phyloP scores from a whole-genome alignment of 1,140 invertebrate species.

The Halyomorpha halys region DNA sequence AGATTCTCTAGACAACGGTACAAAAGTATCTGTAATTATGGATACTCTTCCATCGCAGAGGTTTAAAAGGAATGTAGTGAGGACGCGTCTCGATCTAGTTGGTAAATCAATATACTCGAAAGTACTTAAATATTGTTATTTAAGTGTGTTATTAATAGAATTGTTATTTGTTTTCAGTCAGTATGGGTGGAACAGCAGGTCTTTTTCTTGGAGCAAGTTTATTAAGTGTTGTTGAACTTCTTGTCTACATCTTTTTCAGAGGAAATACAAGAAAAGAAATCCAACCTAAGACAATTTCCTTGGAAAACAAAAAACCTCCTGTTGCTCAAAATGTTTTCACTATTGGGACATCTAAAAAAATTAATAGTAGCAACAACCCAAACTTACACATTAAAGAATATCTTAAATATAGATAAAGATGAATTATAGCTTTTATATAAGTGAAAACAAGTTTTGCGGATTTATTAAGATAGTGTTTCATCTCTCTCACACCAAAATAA shows the following conservation, averaged over 20 bases:
- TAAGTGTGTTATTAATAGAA: neutral
- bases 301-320: no score
- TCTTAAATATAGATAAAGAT: no score
- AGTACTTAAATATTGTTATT: neutral
- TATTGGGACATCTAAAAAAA: no score
- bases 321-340: no score
- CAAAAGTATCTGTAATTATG: conserved; percentile 41
- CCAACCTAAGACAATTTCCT: no score
- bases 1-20: conserved; percentile 6
- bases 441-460: no score
- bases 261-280: neutral
- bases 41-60: conserved; percentile 46
- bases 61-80: conserved; percentile 49
- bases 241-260: conserved; percentile 36
- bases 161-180: conserved; percentile 38
- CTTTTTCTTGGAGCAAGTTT: conserved; percentile 51
- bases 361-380: no score
- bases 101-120: conserved; percentile 36
- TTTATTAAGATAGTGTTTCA: no score
- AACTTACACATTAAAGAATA: no score
- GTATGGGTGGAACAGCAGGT: conserved; percentile 50
- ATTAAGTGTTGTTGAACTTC: conserved; percentile 48
- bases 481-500: no score
- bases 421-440: no score
- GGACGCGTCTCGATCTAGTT: conserved; percentile 49